Conservation (phyloP, 2,113 vertebrate species). For the Turdus rufiventris region DNA sequence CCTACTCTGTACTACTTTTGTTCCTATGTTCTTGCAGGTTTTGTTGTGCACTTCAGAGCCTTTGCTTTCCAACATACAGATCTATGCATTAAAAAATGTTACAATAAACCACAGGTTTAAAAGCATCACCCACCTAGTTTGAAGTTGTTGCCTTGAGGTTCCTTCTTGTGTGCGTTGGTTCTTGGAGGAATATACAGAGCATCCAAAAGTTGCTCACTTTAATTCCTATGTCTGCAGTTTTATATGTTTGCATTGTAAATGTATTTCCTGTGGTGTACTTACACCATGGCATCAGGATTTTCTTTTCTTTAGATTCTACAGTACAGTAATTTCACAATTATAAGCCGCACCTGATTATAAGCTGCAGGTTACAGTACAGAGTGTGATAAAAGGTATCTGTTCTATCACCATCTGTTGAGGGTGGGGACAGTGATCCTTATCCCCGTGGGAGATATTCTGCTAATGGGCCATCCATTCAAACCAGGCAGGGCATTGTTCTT, state of each 20-base stretch:
- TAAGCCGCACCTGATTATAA: too few relatives aligned
- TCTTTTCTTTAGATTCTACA: background rate
- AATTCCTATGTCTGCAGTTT: background rate
- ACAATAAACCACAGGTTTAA: background rate
- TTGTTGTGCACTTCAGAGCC: fast-evolving
- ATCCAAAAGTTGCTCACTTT: background rate
- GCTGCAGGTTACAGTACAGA: too few relatives aligned
- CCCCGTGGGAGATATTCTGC: too few relatives aligned
- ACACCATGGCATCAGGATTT: background rate
- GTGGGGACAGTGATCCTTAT: too few relatives aligned
- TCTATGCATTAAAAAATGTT: background rate
- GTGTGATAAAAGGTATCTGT: too few relatives aligned
- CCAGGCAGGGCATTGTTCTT: too few relatives aligned
- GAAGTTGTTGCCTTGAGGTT: background rate
- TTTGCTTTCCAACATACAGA: background rate
- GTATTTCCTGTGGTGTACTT: background rate
- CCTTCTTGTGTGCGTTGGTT: background rate
- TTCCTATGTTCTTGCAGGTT: background rate
- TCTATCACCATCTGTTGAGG: too few relatives aligned
- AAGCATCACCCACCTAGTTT: background rate
- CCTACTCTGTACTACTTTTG: background rate
- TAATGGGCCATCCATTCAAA: too few relatives aligned
- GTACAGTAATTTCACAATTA: too few relatives aligned
- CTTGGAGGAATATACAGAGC: background rate
- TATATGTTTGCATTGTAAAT: background rate